Conservation (phyloP, 2,888 invertebrate genomes). For the Brachypalpus laphriformis region DNA sequence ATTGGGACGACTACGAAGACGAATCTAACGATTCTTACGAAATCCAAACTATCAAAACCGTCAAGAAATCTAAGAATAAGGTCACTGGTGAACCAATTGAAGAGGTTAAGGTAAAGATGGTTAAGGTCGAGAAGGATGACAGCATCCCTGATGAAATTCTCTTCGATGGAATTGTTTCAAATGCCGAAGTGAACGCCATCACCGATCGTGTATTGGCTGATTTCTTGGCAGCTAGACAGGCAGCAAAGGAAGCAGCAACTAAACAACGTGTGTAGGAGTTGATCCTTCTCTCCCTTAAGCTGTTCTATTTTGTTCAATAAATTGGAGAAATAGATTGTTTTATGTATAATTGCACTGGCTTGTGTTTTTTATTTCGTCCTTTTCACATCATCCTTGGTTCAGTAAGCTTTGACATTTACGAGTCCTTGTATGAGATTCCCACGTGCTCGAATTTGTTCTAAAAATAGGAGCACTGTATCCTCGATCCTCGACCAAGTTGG, state of each 20-base stretch:
- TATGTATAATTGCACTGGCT: constrained; percentile 8
- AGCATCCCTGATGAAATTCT: constrained; percentile 1
- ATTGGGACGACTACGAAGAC: not conserved
- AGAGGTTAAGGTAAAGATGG: constrained; percentile 32
- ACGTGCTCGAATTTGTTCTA: too few relatives aligned
- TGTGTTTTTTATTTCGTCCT: not conserved
- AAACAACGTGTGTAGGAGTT: not conserved
- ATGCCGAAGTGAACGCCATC: not conserved
- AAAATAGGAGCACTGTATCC: too few relatives aligned
- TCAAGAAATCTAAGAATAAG: constrained; percentile 27
- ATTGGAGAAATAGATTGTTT: constrained; percentile 6
- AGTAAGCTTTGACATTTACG: not conserved
- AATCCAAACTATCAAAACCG: constrained; percentile 46
- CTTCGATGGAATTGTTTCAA: constrained; percentile 36
- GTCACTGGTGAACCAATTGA: constrained; percentile 30
- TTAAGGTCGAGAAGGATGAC: constrained; percentile 28
- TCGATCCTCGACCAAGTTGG: too few relatives aligned
- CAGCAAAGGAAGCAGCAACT: constrained; percentile 1
- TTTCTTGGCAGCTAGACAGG: constrained; percentile 17
- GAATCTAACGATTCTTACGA: constrained; percentile 36
- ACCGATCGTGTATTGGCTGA: constrained; percentile 17
- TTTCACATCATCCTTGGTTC: not conserved
- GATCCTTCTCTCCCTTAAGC: not conserved
- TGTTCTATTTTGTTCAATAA: constrained; percentile 17
- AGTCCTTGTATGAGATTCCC: not conserved